phyloP scores from a whole-genome alignment of 1,140 invertebrate genomes.

The Steinernema feltiae region DNA sequence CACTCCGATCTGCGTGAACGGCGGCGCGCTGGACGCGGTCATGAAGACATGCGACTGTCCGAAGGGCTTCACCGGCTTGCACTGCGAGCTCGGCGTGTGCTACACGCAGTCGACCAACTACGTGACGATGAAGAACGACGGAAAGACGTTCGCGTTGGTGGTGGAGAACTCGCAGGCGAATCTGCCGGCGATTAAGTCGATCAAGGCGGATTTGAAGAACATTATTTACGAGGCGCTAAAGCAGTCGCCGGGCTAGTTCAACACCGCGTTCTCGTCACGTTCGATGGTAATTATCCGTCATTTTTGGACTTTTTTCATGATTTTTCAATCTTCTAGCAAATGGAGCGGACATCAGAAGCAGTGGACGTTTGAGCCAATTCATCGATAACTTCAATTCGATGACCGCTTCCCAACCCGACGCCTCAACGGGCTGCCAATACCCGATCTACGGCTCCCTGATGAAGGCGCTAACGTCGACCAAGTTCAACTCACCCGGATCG shows the following conservation, averaged over 20 bases:
- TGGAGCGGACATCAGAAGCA: too few relatives aligned
- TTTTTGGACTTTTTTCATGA: too few relatives aligned
- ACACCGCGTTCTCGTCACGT: background rate
- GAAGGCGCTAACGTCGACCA: background rate
- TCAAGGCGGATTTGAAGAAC: background rate
- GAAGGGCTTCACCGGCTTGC: conserved; percentile 27
- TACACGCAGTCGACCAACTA: background rate
- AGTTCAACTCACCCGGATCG: background rate
- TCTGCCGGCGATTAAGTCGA: background rate
- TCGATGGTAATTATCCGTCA: background rate
- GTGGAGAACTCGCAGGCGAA: background rate
- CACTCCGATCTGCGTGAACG: conserved; percentile 1
- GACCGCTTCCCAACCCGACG: background rate
- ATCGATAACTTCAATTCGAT: background rate
- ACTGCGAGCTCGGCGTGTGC: conserved; percentile 26
- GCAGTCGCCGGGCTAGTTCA: conserved; percentile 7
- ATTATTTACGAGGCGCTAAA: background rate
- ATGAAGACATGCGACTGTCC: conserved; percentile 19
- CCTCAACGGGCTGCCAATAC: background rate
- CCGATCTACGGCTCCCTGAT: background rate
- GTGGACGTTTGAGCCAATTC: background rate
- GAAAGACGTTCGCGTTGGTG: conserved; percentile 11
- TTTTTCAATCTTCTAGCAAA: too few relatives aligned
- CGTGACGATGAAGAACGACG: background rate
- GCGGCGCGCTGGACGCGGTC: background rate